Evolutionary conservation across 2,797 vertebrate genomes (phyloP), one percentile per base, ranked within the genome.

Genomic region (Diplodus sargus): DNA sequence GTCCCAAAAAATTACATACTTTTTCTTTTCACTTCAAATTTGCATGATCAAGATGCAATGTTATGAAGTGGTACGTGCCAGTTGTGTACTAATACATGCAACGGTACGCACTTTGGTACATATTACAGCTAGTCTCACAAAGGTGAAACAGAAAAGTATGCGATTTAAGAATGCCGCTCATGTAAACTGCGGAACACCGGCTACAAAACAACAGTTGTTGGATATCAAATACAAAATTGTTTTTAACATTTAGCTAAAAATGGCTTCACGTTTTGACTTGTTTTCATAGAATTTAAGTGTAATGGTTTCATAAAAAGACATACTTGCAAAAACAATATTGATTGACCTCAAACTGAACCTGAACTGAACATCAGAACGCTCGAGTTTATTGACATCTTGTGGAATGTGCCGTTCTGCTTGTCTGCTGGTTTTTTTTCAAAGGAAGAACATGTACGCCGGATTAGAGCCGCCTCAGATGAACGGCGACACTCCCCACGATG

Each of bases 401-500:
- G 20, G 9, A 49, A 10, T 30, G 13, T 47, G 34, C 30, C 20
- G 2, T 39, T 1, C 22, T 20, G 15, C 22, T 79, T 74, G 5
- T 52, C 23, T 18, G 58, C 16, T 63, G 43, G 47, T 14, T 75
- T 59, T 70, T 52, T 14, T 75, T 59, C 66, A 4, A 80, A 99
- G 98, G 91, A 99, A 99, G 85, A 98, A 98, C 92, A 95, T 96
- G 96, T 97, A 98, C 48, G 92, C 96, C 0, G 97, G 97, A 34
- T 92, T 92, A 51, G 98, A 99, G 22, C 93, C 95, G 0, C 74
- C 96, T 3, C 97, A 97, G 90, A 97, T 99, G 97, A 99, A 99
- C 0, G 98, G 98, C 0, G 97, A 98, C 82, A 92, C 96, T 0
- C 96, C 96, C 14, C 95, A 97, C 0, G 97, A 98, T 0, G 92